These are phyloP conservation scores for Cyphomyrus discorhynchus DNA, from an alignment of 2,113 vertebrate genomes.

Conservation along the genomic window DNA sequence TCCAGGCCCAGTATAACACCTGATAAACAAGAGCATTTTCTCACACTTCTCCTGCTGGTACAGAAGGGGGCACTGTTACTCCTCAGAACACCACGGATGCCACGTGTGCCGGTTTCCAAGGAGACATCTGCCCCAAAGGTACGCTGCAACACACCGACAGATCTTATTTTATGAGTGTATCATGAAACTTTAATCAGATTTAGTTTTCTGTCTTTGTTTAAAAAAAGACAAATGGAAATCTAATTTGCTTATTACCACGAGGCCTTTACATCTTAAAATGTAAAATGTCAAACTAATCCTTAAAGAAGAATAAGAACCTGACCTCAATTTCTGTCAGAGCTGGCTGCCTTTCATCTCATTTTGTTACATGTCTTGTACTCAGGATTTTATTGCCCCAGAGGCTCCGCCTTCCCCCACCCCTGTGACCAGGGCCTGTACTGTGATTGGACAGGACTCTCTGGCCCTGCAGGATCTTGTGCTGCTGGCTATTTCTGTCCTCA, in stretches of 20 bases:
- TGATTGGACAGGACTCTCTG: conserved; percentile 14
- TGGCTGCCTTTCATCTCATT: background rate
- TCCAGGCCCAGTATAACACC: background rate
- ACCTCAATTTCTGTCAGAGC: background rate
- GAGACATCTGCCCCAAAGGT: conserved; percentile 43
- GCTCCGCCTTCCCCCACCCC: conserved; percentile 47
- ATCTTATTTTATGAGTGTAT: background rate
- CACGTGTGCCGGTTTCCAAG: conserved; percentile 36
- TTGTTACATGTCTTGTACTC: conserved; percentile 14
- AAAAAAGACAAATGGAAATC: background rate
- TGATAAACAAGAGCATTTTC: conserved; percentile 3
- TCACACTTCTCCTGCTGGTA: conserved; percentile 28
- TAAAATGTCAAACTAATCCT: background rate
- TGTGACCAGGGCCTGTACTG: conserved; percentile 53
- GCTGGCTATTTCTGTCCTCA: conserved; percentile 24
- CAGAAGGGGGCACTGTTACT: conserved; percentile 22
- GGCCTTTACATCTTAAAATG: background rate
- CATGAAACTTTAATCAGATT: background rate
- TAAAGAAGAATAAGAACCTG: background rate
- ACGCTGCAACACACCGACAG: background rate
- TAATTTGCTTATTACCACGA: background rate
- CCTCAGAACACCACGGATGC: conserved; percentile 31
- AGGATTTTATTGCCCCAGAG: conserved; percentile 66
- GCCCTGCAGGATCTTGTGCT: conserved; percentile 21
- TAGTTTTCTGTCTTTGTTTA: background rate